These are phyloP conservation scores for Tragelaphus buxtoni DNA, from an alignment of 2,113 vertebrate genomes.

Conservation along the genomic window DNA sequence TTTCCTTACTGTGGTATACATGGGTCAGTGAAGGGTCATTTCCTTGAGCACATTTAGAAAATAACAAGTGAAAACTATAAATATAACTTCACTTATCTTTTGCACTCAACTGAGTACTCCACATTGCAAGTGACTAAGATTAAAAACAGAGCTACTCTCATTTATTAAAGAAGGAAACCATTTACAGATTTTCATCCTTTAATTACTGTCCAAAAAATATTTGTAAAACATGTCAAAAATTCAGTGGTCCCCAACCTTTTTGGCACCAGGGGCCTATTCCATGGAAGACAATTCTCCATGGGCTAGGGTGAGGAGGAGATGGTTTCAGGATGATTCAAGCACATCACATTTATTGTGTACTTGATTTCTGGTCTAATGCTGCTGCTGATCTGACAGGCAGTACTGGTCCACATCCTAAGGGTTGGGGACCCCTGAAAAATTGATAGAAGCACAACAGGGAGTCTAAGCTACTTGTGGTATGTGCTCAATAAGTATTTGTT, in stretches of 20 bases:
- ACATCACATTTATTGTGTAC: neutral
- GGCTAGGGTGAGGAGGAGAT: neutral
- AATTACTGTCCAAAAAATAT: neutral
- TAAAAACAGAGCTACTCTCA: neutral
- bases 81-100: neutral
- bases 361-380: neutral
- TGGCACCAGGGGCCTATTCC: neutral
- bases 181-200: neutral
- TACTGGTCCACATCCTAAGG: neutral
- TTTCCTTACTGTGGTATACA: neutral
- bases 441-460: neutral
- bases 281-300: neutral
- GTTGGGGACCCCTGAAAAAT: neutral
- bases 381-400: neutral
- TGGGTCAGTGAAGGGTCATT: neutral
- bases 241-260: neutral
- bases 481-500: neutral
- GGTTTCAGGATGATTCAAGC: neutral
- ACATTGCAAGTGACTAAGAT: neutral
- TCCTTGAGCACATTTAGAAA: neutral
- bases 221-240: constrained; percentile 12
- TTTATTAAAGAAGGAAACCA: neutral
- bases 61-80: neutral
- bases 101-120: neutral
- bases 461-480: neutral